phyloP scores from a whole-genome alignment of 2,797 vertebrate genomes.

The Chromobotia macracanthus region DNA sequence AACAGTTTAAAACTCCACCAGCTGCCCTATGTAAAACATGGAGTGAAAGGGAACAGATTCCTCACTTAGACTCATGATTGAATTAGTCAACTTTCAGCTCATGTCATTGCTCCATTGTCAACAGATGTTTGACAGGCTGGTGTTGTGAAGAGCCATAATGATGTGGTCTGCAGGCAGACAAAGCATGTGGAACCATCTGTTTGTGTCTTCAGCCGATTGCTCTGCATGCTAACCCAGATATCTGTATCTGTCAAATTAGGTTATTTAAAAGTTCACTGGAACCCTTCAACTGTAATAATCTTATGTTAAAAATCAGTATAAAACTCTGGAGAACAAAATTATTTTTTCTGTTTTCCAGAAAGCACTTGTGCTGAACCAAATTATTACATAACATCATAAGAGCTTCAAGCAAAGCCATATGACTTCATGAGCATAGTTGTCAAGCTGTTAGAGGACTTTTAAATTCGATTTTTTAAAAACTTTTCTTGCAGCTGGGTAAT shows the following conservation, averaged over 20 bases:
- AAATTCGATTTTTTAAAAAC: constrained; percentile 6
- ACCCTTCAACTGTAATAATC: neutral
- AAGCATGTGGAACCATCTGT: constrained; percentile 24
- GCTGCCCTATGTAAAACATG: constrained; percentile 30
- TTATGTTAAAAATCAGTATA: neutral
- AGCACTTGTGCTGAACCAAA: neutral
- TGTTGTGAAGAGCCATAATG: constrained; percentile 9
- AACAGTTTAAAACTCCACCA: constrained; percentile 26
- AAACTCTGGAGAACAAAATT: constrained; percentile 2
- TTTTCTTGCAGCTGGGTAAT: constrained; percentile 23
- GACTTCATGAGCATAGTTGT: constrained; percentile 29
- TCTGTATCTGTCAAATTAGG: neutral
- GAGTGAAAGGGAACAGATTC: constrained; percentile 31
- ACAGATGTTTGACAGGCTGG: constrained; percentile 33
- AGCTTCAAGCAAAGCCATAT: constrained; percentile 16
- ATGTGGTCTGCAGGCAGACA: constrained; percentile 17
- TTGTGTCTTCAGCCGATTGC: constrained; percentile 35
- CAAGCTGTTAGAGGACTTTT: constrained; percentile 24
- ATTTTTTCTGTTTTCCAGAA: constrained; percentile 3
- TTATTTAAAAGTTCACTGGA: neutral
- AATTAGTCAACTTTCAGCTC: constrained; percentile 37
- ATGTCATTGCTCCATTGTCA: constrained; percentile 23
- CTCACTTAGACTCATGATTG: constrained; percentile 21
- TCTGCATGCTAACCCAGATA: constrained; percentile 51
- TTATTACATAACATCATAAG: constrained; percentile 37